Evolutionary conservation across 2,113 vertebrate genomes (phyloP).

Genomic region (Physeter macrocephalus): DNA sequence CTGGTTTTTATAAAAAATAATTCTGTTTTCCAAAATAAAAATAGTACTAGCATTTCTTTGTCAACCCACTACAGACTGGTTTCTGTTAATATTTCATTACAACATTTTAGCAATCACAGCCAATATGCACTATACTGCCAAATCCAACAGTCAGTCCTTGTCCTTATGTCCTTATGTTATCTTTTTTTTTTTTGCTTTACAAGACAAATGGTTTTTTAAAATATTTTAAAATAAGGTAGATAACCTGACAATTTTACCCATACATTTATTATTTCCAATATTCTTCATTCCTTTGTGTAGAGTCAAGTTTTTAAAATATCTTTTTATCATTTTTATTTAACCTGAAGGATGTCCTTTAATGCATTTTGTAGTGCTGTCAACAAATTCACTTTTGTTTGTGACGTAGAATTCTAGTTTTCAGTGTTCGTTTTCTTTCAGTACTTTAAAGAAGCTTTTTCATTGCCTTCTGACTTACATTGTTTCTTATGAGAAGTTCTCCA

Average conservation of each 20-base stretch:
- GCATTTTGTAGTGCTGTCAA: neutral
- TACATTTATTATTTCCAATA: neutral
- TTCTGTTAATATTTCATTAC: neutral
- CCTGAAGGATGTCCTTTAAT: neutral
- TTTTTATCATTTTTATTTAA: neutral
- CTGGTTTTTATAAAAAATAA: neutral
- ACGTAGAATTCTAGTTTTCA: neutral
- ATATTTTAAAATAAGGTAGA: neutral
- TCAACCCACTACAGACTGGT: neutral
- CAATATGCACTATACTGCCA: neutral
- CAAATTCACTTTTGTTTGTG: neutral
- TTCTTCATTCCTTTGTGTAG: neutral
- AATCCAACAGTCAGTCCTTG: neutral
- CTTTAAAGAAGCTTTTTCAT: neutral
- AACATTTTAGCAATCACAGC: neutral
- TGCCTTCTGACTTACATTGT: neutral
- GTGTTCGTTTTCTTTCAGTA: neutral
- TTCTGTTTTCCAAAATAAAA: neutral
- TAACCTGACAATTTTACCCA: neutral
- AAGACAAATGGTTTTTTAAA: neutral
- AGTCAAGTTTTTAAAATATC: neutral
- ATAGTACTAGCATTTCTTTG: neutral
- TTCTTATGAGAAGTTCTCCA: neutral
- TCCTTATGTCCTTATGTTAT: too few relatives aligned
- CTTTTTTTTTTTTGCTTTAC: neutral